phyloP scores from a whole-genome alignment of 1,140 invertebrate genomes.

The Musca vetustissima region DNA sequence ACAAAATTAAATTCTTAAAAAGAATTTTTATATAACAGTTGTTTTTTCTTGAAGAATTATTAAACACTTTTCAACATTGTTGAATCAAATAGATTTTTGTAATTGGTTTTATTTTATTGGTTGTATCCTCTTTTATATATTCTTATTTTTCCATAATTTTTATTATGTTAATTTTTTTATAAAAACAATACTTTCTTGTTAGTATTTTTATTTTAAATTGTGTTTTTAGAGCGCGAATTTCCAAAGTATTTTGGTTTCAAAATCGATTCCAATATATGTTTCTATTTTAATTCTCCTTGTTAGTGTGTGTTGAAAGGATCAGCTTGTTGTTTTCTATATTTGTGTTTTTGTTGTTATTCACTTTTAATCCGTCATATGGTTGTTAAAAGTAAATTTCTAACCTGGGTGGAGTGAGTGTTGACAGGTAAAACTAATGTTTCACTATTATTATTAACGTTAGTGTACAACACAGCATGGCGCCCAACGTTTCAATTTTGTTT shows the following conservation, averaged over 20 bases:
- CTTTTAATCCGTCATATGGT: slow-evolving; percentile 1
- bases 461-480: neutral
- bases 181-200: neutral
- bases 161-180: neutral
- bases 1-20: neutral
- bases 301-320: too few relatives aligned
- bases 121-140: neutral
- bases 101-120: too few relatives aligned
- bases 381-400: too few relatives aligned
- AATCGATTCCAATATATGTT: neutral
- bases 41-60: too few relatives aligned
- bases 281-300: neutral
- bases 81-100: neutral
- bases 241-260: too few relatives aligned
- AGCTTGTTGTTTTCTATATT: neutral
- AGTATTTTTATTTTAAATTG: neutral
- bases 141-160: neutral
- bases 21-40: neutral
- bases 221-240: too few relatives aligned
- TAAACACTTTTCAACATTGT: too few relatives aligned
- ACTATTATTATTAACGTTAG: too few relatives aligned
- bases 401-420: too few relatives aligned
- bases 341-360: neutral
- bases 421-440: too few relatives aligned
- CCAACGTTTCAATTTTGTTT: neutral